Percentiles rank a stretch among this genome's conserved stretches.
These are phyloP conservation scores for Typhlichthys eigenmanni DNA, from an alignment of 2,797 vertebrate species.

Conservation along the genomic window DNA sequence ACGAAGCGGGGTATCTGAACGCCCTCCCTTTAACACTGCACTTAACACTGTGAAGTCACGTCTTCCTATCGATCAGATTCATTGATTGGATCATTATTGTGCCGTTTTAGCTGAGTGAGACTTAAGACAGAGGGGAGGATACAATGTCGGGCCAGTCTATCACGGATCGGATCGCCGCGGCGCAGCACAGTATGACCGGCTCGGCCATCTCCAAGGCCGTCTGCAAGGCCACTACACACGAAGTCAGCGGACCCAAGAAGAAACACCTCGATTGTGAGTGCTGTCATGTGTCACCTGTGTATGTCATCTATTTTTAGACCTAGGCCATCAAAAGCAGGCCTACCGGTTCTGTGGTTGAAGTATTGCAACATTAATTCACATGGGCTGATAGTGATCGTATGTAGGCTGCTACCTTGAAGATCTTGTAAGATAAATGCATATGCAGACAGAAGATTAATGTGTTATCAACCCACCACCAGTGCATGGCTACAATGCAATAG, in stretches of 20 bases:
- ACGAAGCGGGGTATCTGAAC: conserved; percentile 15
- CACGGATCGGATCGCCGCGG: conserved; percentile 90
- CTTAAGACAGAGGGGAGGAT: neutral
- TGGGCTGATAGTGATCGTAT: neutral
- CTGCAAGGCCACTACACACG: conserved; percentile 89
- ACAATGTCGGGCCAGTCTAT: conserved; percentile 90
- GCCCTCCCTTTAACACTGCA: conserved; percentile 17
- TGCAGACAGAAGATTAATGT: neutral
- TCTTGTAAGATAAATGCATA: neutral
- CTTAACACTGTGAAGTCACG: conserved; percentile 40
- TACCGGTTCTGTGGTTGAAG: neutral
- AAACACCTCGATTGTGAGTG: conserved; percentile 93
- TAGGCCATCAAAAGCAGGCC: conserved; percentile 14
- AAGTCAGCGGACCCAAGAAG: conserved; percentile 88
- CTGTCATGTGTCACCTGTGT: neutral
- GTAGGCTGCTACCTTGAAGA: neutral
- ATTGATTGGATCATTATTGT: conserved; percentile 54
- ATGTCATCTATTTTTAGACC: neutral
- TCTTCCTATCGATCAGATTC: conserved; percentile 39
- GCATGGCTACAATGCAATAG: too few species aligned
- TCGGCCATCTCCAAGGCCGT: conserved; percentile 88
- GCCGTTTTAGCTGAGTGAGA: conserved; percentile 35
- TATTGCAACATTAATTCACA: conserved; percentile 13
- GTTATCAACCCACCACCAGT: too few species aligned
- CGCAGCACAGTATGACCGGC: conserved; percentile 96